These are phyloP conservation scores for Marisa cornuarietis DNA, from an alignment of 1,140 invertebrate genomes.

Conservation along the genomic window DNA sequence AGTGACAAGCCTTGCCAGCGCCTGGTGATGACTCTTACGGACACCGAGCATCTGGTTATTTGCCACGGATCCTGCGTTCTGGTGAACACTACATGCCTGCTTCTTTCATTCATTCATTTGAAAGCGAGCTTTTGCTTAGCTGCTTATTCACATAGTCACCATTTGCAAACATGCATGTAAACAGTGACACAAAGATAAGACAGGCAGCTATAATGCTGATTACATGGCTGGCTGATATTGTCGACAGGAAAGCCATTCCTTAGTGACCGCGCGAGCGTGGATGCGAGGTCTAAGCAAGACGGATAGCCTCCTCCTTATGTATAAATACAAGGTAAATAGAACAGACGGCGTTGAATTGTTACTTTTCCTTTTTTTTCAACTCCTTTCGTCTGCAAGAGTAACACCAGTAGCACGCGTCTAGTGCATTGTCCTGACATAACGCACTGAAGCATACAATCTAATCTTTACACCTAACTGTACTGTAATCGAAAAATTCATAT, in stretches of 20 bases:
- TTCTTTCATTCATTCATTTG: not conserved
- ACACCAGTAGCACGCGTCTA: too few species aligned
- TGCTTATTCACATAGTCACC: not conserved
- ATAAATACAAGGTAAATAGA: constrained; percentile 30
- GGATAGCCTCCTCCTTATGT: constrained; percentile 45
- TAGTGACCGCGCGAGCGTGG: constrained; percentile 15
- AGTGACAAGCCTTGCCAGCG: not conserved
- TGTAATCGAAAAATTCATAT: too few species aligned
- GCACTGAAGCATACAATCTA: too few species aligned
- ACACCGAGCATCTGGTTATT: not conserved
- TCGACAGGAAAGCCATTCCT: constrained; percentile 39
- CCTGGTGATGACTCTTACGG: constrained; percentile 2
- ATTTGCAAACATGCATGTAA: not conserved
- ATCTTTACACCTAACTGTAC: too few species aligned
- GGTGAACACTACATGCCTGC: not conserved
- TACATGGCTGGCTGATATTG: not conserved
- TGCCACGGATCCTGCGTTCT: not conserved
- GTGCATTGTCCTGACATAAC: too few species aligned
- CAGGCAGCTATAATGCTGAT: not conserved
- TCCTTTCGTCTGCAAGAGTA: too few species aligned
- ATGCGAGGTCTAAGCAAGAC: constrained; percentile 43
- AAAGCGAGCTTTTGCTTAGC: too few species aligned
- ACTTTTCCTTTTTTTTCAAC: too few species aligned
- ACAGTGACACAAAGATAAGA: not conserved
- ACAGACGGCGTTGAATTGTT: too few species aligned